These are phyloP conservation scores for Cryptotermes secundus DNA, from an alignment of 1,140 invertebrate species.

Conservation along the genomic window DNA sequence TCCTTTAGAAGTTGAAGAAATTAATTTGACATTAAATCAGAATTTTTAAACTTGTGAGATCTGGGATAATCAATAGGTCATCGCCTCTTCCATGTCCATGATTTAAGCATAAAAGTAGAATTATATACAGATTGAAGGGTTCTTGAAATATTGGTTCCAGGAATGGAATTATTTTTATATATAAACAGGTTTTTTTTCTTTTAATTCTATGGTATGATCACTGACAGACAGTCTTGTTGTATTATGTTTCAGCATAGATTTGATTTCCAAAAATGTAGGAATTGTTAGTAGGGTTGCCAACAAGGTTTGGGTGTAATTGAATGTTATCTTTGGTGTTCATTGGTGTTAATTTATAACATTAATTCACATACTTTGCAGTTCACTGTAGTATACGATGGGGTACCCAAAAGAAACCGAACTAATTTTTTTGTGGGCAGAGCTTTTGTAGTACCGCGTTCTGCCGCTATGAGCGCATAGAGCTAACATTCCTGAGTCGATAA, in stretches of 20 bases:
- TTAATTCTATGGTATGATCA: not conserved
- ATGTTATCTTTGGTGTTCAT: not conserved
- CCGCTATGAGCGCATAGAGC: no score
- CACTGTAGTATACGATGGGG: no score
- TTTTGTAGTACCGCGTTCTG: no score
- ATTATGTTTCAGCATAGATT: not conserved
- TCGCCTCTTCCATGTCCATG: not conserved
- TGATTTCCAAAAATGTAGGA: not conserved
- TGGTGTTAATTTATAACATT: not conserved
- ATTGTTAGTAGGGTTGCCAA: conserved; percentile 6
- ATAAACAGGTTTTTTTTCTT: not conserved
- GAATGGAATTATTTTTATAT: not conserved
- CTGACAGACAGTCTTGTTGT: not conserved
- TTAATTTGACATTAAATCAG: not conserved
- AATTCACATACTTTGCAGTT: not conserved
- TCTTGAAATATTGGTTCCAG: not conserved
- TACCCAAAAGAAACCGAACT: no score
- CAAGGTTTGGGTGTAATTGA: not conserved
- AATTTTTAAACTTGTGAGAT: not conserved
- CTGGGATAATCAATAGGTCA: not conserved
- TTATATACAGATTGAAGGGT: not conserved
- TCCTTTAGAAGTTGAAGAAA: no score
- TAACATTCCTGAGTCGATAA: no score
- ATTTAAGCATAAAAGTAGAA: not conserved
- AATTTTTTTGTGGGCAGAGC: no score